Evolutionary conservation across 2,888 invertebrate species (phyloP), one percentile per base, ranked within the genome.

Genomic region (Falcaria lacertinaria): DNA sequence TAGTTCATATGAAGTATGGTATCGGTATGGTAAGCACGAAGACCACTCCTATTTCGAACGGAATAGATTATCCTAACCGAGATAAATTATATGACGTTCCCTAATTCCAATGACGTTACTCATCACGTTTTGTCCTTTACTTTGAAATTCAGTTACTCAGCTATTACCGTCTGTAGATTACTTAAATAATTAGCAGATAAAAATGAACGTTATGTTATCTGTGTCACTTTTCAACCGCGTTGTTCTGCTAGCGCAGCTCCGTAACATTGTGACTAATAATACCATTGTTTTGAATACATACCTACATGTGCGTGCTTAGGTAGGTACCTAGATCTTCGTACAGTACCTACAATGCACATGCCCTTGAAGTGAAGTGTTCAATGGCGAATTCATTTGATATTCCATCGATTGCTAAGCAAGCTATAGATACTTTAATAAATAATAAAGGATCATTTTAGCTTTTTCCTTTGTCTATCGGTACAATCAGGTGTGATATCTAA

Each of bases 311-410:
- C n/a, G 14, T 19, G 22, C 11, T 7, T 28, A 3, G 2, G 2
- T 13, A 22, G 14, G 6, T 22, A 22, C 7, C 14, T 37, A 22
- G 37, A 22, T 25, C 37, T 37, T 32, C 17, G 33, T 16, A 39
- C 39, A 38, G 34, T 39, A 6, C n/a, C n/a, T n/a, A n/a, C n/a
- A n/a, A n/a, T 15, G 28, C 8, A 34, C 17, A 17, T 53, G 54
- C 43, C 67, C 65, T 67, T 67, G 65, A 60, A 60, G 51, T 58
- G 50, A 58, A 56, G 50, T 48, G 52, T 50, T 57, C 51, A 52
- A 57, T 54, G 54, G 52, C 52, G 51, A 49, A 64, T 62, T 62
- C 54, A 57, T 55, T 49, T 50, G 45, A 47, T 47, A 38, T 51
- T 49, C 51, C 48, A 54, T 51, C 61, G 54, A 66, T 60, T 59